A percentile compares a stretch with the other conserved stretches of the same genome.
Conservation (phyloP, 2,797 vertebrate species). For the Ctenochaetus hawaiiensis region DNA sequence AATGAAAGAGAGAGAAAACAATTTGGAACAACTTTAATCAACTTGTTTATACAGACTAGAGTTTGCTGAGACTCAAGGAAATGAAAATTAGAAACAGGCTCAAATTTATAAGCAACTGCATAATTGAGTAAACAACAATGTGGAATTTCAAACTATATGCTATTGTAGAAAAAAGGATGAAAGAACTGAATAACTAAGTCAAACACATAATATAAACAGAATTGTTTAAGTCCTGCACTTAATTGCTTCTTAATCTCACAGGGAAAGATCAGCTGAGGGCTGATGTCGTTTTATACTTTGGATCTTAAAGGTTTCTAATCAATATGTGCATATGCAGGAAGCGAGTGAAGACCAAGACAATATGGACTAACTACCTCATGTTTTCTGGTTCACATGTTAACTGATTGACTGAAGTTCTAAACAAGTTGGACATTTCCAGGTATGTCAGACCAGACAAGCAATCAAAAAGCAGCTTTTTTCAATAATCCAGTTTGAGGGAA, state of each 20-base stretch:
- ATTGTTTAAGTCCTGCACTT: background rate
- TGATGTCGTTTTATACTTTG: background rate
- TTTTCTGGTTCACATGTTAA: constrained; percentile 1
- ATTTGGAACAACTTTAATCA: constrained; percentile 2
- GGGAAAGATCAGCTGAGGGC: background rate
- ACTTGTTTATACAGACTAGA: background rate
- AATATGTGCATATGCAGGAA: constrained; percentile 2
- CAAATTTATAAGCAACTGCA: background rate
- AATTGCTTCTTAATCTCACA: background rate
- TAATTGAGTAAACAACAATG: background rate
- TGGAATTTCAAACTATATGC: background rate
- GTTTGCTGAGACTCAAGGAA: background rate
- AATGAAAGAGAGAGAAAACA: background rate
- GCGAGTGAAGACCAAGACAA: background rate
- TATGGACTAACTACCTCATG: background rate
- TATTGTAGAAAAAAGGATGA: background rate
- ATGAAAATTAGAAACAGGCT: background rate
- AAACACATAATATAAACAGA: constrained; percentile 1
- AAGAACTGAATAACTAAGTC: background rate
- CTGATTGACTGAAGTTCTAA: background rate
- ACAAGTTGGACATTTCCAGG: no score
- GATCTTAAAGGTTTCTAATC: background rate
- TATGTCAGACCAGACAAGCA: no score
- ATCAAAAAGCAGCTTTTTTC: no score
- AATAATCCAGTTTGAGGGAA: no score